Evolutionary conservation across 2,888 invertebrate species (phyloP).

Genomic region (Escarpia spicata): DNA sequence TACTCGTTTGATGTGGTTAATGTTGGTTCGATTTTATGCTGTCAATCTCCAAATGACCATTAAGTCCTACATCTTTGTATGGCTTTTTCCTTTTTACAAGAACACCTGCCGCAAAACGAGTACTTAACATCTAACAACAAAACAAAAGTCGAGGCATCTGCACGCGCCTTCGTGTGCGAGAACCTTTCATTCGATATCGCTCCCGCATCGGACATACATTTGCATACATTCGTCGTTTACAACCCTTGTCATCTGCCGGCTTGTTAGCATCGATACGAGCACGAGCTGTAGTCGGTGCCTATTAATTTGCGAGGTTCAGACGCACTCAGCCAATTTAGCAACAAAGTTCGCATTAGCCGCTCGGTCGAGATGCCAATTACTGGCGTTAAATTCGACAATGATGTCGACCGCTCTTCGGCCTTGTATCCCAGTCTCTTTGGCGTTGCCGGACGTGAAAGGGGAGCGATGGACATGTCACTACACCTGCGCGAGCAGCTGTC

Average conservation of each 20-base stretch:
- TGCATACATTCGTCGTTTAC: conserved; percentile 5
- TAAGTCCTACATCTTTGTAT: not conserved
- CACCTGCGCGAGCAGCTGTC: not conserved
- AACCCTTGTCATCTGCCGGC: conserved; percentile 6
- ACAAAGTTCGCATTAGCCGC: conserved; percentile 4
- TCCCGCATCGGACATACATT: not conserved
- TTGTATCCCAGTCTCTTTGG: not conserved
- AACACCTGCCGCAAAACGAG: not conserved
- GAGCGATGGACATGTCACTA: not conserved
- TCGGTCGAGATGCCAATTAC: not conserved
- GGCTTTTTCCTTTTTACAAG: not conserved
- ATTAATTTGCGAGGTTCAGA: not conserved
- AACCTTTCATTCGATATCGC: not conserved
- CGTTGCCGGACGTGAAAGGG: conserved; percentile 12
- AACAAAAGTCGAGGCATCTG: not conserved
- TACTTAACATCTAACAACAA: not conserved
- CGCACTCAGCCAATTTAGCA: conserved; percentile 12
- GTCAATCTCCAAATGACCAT: not conserved
- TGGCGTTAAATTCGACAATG: conserved; percentile 2
- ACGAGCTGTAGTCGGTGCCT: not conserved
- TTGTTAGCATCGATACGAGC: not conserved
- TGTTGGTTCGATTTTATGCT: not conserved
- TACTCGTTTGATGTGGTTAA: not conserved
- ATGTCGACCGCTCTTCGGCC: not conserved
- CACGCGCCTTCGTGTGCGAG: not conserved